phyloP scores from a whole-genome alignment of 2,113 vertebrate genomes.

The Lepidothrix coronata region DNA sequence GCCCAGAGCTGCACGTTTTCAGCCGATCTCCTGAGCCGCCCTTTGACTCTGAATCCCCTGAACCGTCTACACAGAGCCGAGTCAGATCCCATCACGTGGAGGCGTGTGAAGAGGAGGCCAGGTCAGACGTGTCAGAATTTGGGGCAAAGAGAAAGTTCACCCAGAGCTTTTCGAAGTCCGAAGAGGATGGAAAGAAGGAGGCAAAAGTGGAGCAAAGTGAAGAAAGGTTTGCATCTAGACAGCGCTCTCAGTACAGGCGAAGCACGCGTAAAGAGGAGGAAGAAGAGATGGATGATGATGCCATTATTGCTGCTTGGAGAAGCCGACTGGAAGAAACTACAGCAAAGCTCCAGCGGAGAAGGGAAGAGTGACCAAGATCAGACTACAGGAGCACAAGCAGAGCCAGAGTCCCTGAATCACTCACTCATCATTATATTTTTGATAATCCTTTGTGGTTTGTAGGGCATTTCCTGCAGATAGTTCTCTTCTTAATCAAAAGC shows the following conservation, averaged over 20 bases:
- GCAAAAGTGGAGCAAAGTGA: constrained; percentile 69
- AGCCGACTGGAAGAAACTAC: constrained; percentile 82
- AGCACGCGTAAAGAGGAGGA: constrained; percentile 53
- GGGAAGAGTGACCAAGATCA: constrained; percentile 63
- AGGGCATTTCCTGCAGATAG: constrained; percentile 59
- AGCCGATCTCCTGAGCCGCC: constrained; percentile 53
- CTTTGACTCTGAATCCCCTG: constrained; percentile 60
- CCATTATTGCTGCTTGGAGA: constrained; percentile 88
- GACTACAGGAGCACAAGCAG: background rate
- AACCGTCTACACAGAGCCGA: constrained; percentile 25
- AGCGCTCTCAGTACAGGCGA: constrained; percentile 60
- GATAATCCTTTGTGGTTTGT: constrained; percentile 60
- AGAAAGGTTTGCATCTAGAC: constrained; percentile 70
- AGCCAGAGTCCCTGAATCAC: constrained; percentile 29
- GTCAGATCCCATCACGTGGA: constrained; percentile 55
- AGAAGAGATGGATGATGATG: constrained; percentile 84
- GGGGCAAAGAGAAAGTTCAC: constrained; percentile 81
- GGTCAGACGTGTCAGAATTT: constrained; percentile 67
- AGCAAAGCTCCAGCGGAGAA: constrained; percentile 70
- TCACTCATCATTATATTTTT: constrained; percentile 59
- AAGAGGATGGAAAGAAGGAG: constrained; percentile 72
- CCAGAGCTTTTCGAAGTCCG: constrained; percentile 72
- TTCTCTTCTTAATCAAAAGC: constrained; percentile 59
- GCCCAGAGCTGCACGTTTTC: constrained; percentile 70
- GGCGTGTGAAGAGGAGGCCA: constrained; percentile 66